Conservation (phyloP, 2,888 invertebrate genomes). For the Scaptomyza tumidula region DNA sequence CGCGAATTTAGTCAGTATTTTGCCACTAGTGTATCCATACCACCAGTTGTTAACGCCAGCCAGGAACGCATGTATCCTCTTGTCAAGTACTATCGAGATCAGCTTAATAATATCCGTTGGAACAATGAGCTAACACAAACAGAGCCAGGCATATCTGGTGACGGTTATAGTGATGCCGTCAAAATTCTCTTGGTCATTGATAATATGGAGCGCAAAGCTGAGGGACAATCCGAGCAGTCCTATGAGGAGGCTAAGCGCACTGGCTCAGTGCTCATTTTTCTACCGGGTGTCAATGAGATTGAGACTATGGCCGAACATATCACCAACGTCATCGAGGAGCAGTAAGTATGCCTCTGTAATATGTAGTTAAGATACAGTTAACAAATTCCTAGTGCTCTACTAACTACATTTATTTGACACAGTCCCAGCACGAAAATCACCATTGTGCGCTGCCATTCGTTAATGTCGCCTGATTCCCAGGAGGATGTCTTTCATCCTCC, state of each 20-base stretch:
- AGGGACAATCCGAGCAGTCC: constrained; percentile 75
- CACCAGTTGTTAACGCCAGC: constrained; percentile 87
- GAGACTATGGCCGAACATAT: constrained; percentile 85
- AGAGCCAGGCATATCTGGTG: constrained; percentile 86
- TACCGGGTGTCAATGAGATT: constrained; percentile 95
- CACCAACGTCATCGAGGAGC: constrained; percentile 5
- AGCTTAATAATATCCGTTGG: constrained; percentile 83
- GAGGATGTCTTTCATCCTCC: constrained; percentile 85
- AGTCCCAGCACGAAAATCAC: constrained; percentile 43
- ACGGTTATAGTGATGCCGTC: constrained; percentile 87
- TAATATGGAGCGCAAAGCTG: constrained; percentile 73
- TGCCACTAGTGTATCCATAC: constrained; percentile 80
- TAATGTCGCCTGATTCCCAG: constrained; percentile 92
- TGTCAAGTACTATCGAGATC: constrained; percentile 88
- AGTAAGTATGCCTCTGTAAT: constrained; percentile 43
- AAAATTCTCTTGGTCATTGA: constrained; percentile 87
- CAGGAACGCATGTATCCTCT: constrained; percentile 86
- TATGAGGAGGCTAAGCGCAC: constrained; percentile 43
- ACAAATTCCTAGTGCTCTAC: too few species aligned
- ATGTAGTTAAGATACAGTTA: background rate
- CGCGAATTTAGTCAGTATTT: constrained; percentile 82
- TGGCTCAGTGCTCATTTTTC: constrained; percentile 92
- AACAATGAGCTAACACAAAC: constrained; percentile 64
- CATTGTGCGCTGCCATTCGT: constrained; percentile 87
- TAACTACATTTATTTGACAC: constrained; percentile 7